Conservation (phyloP, 2,797 vertebrate genomes). For the Rhynchonycteris naso region DNA sequence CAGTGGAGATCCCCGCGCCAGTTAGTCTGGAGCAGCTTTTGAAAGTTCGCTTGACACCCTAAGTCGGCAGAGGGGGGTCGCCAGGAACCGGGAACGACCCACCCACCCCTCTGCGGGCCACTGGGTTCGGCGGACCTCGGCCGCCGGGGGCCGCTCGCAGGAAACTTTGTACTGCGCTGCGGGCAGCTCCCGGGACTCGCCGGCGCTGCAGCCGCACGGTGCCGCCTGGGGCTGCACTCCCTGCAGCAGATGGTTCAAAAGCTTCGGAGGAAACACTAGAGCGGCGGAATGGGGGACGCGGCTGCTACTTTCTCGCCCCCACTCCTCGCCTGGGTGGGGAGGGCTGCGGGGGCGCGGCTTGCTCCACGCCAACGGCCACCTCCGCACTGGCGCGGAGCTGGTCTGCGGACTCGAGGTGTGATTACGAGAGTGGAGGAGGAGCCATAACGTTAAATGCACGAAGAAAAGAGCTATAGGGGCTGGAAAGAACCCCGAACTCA, state of each 20-base stretch:
- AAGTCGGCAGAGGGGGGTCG: conserved; percentile 45
- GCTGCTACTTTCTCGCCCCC: conserved; percentile 55
- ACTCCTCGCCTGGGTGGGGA: not conserved
- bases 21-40: conserved; percentile 28
- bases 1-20: not conserved
- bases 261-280: not conserved
- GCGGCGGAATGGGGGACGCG: not conserved
- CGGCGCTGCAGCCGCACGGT: not conserved
- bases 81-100: conserved; percentile 54
- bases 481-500: conserved; percentile 4
- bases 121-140: not conserved
- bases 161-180: conserved; percentile 74
- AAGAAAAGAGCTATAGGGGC: not conserved
- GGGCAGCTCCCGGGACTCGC: not conserved
- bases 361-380: conserved; percentile 1
- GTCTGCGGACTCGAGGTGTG: conserved; percentile 39
- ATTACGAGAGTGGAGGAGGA: not conserved
- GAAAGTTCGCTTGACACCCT: conserved; percentile 67
- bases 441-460: not conserved
- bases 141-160: conserved; percentile 6
- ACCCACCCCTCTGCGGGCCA: not conserved
- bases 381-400: not conserved
- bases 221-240: not conserved
- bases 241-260: not conserved
- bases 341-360: not conserved